A percentile compares a stretch with the other conserved stretches of the same genome.
phyloP scores from a whole-genome alignment of 2,797 vertebrate species.

The Poeciliopsis paucimaculata region DNA sequence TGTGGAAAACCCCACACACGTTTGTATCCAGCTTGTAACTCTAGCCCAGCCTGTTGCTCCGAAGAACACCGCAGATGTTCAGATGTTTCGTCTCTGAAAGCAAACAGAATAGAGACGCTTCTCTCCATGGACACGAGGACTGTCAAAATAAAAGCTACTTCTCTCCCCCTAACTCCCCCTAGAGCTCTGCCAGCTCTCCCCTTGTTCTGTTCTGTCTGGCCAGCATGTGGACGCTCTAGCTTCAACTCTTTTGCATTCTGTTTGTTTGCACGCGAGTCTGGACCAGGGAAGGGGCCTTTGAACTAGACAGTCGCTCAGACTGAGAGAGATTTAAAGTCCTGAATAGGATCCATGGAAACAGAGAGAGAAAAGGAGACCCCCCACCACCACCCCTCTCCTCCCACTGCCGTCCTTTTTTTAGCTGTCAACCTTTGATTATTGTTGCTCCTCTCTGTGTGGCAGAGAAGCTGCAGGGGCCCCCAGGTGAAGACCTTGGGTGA shows the following conservation, averaged over 20 bases:
- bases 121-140: conserved; percentile 58
- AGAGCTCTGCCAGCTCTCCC: conserved; percentile 16
- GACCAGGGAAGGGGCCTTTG: conserved; percentile 14
- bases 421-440: conserved; percentile 60
- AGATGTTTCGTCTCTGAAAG: conserved; percentile 76
- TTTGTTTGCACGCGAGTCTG: conserved; percentile 26
- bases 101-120: conserved; percentile 72
- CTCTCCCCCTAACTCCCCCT: conserved; percentile 2
- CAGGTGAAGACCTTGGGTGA: conserved; percentile 52
- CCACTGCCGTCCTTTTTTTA: conserved; percentile 29
- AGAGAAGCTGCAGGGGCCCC: conserved; percentile 29
- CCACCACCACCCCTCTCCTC: conserved; percentile 15
- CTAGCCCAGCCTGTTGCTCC: conserved; percentile 65
- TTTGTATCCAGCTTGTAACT: conserved; percentile 73
- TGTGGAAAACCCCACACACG: conserved; percentile 57
- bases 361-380: conserved; percentile 45
- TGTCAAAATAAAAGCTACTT: conserved; percentile 70
- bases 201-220: neutral
- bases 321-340: conserved; percentile 52
- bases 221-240: conserved; percentile 8
- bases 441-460: conserved; percentile 36
- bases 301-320: conserved; percentile 36
- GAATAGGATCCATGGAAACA: conserved; percentile 23
- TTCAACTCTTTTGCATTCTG: conserved; percentile 1
- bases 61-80: conserved; percentile 75